phyloP scores from a whole-genome alignment of 2,888 invertebrate species.

The Pemphredon lugubris region DNA sequence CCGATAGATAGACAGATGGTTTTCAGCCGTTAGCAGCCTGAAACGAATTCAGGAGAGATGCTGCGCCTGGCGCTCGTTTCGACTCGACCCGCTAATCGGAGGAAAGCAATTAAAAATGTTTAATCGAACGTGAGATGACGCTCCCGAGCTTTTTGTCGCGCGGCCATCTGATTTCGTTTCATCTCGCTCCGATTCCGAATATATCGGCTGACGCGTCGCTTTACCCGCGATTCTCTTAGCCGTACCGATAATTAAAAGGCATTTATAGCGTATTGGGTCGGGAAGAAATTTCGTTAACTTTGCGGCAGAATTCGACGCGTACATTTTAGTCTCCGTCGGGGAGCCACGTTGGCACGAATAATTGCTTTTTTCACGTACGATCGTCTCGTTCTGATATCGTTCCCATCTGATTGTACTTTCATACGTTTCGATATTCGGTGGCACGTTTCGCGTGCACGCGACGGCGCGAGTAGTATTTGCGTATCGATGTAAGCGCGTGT shows the following conservation, averaged over 20 bases:
- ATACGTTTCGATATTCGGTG: too few species aligned
- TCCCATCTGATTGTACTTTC: too few species aligned
- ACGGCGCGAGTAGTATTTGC: too few species aligned
- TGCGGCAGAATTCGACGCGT: not conserved
- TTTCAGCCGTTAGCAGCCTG: slow-evolving; percentile 29
- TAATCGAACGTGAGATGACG: slow-evolving; percentile 62
- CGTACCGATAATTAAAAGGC: slow-evolving; percentile 27
- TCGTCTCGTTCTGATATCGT: too few species aligned
- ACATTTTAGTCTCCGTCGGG: too few species aligned
- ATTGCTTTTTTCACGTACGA: too few species aligned
- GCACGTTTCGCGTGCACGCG: too few species aligned
- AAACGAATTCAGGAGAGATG: slow-evolving; percentile 33
- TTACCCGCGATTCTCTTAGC: not conserved
- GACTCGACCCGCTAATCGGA: slow-evolving; percentile 48
- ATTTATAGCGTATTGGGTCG: slow-evolving; percentile 15
- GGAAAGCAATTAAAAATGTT: slow-evolving; percentile 67
- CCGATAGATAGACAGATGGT: slow-evolving; percentile 14
- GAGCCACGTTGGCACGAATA: too few species aligned
- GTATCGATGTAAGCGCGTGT: too few species aligned
- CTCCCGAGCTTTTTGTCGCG: slow-evolving; percentile 17
- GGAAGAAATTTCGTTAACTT: slow-evolving; percentile 3
- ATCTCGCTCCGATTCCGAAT: slow-evolving; percentile 15
- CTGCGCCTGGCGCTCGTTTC: slow-evolving; percentile 35
- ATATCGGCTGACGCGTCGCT: slow-evolving; percentile 15
- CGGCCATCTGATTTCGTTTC: slow-evolving; percentile 35